Conservation (phyloP, 2,113 vertebrate genomes). For the Scytalopus superciliaris region DNA sequence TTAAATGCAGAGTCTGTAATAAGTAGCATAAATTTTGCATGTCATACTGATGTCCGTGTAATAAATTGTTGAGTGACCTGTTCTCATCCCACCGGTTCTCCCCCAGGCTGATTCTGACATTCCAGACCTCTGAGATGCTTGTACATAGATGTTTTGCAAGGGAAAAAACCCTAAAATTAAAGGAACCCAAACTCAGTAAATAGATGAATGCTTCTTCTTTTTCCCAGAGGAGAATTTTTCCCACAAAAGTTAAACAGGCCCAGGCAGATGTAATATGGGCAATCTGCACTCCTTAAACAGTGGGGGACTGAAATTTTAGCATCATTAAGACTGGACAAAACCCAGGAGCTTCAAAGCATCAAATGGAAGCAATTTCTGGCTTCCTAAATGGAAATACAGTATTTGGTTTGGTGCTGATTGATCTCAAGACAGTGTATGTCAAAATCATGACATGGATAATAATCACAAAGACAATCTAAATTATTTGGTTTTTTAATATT, state of each 20-base stretch:
- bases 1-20: conserved; percentile 27
- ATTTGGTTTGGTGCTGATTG: neutral
- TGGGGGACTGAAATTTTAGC: neutral
- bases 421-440: neutral
- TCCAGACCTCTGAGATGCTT: conserved; percentile 35
- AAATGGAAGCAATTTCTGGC: neutral
- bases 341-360: neutral
- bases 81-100: conserved; percentile 16
- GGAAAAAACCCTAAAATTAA: neutral
- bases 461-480: neutral
- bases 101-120: conserved; percentile 19
- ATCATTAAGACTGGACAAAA: neutral
- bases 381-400: neutral
- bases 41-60: neutral
- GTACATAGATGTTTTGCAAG: neutral
- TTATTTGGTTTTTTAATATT: neutral
- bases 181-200: neutral
- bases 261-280: neutral
- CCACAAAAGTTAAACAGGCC: neutral
- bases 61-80: conserved; percentile 58
- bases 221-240: neutral
- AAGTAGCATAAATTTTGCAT: conserved; percentile 36
- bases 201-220: neutral
- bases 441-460: neutral
- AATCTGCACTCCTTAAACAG: neutral